Conservation (phyloP, 2,888 invertebrate genomes). For the Trilocha varians region DNA sequence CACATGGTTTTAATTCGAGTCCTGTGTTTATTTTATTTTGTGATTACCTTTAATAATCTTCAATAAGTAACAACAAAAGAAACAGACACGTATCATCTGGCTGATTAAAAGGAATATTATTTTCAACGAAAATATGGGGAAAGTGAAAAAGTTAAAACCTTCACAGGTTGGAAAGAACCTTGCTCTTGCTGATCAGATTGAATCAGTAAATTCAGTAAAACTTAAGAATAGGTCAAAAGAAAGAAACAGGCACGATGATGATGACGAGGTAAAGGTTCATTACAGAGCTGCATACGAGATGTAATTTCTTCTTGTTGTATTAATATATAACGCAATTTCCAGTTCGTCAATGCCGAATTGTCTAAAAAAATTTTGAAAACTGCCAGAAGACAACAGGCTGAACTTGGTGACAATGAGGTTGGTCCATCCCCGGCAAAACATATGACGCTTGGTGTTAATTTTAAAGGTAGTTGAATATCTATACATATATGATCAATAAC, state of each 20-base stretch:
- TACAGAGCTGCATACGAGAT: too few species aligned
- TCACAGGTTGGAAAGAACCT: constrained; percentile 71
- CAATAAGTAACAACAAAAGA: too few species aligned
- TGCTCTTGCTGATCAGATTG: constrained; percentile 83
- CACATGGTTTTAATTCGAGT: too few species aligned
- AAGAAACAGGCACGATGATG: constrained; percentile 78
- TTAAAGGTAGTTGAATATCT: constrained; percentile 32
- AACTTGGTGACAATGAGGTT: constrained; percentile 75
- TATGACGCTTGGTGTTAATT: constrained; percentile 31
- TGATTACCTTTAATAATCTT: too few species aligned
- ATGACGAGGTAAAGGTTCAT: constrained; percentile 76
- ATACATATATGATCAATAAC: too few species aligned
- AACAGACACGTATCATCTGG: too few species aligned
- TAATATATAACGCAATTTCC: constrained; percentile 29
- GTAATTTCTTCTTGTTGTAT: too few species aligned
- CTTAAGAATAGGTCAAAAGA: constrained; percentile 78
- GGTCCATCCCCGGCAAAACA: constrained; percentile 42
- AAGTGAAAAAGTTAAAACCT: constrained; percentile 79
- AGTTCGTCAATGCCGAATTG: constrained; percentile 88
- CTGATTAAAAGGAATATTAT: too few species aligned
- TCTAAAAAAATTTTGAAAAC: constrained; percentile 89
- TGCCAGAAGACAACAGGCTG: constrained; percentile 87
- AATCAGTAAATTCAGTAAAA: constrained; percentile 75
- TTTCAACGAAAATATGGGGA: constrained; percentile 75
- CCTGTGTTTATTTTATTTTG: too few species aligned